Evolutionary conservation across 2,113 vertebrate genomes (phyloP).

Genomic region (Motacilla alba): DNA sequence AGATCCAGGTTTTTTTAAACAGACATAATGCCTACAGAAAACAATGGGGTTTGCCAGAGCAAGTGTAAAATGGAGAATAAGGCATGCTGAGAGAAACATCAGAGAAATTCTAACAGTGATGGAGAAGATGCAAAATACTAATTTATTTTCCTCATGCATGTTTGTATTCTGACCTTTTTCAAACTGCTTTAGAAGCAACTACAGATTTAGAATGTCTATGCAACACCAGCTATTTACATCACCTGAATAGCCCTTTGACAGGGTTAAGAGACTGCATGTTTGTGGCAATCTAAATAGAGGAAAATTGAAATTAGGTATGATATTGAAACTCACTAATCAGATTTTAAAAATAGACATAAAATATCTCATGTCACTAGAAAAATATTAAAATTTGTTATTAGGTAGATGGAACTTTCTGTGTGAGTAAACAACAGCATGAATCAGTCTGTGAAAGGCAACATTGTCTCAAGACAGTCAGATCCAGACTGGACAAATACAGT

Average conservation of each 20-base stretch:
- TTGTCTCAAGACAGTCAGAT: neutral
- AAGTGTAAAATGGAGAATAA: neutral
- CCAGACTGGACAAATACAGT: neutral
- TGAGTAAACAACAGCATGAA: neutral
- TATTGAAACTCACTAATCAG: neutral
- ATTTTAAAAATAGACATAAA: neutral
- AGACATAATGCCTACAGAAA: neutral
- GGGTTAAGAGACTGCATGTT: neutral
- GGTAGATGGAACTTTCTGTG: neutral
- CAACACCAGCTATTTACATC: neutral
- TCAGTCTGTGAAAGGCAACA: neutral
- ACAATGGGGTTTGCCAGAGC: neutral
- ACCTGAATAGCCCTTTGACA: neutral
- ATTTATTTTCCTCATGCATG: neutral
- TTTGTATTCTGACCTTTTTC: neutral
- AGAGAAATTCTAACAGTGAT: neutral
- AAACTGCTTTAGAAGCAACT: neutral
- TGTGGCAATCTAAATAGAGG: neutral
- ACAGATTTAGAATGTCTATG: neutral
- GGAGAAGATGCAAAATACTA: neutral
- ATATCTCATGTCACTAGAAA: neutral
- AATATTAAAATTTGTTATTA: neutral
- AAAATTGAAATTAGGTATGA: neutral
- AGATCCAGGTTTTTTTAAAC: neutral
- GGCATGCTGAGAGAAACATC: neutral